These are phyloP conservation scores for Hirudinaria manillensis DNA, from an alignment of 2,888 invertebrate genomes.

Conservation along the genomic window DNA sequence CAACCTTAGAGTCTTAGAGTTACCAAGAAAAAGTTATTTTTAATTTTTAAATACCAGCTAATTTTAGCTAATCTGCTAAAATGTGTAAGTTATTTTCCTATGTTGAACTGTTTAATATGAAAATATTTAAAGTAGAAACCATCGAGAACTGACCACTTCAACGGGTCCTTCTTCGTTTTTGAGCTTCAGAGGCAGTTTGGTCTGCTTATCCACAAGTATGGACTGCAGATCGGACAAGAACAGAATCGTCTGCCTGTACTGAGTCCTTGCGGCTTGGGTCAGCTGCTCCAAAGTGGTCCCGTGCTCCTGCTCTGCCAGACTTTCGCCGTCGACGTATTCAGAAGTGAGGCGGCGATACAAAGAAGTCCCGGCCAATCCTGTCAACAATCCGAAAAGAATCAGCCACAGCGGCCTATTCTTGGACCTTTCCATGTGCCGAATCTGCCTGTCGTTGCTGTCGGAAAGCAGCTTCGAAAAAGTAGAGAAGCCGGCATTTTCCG, in stretches of 20 bases:
- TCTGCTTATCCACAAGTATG: not conserved
- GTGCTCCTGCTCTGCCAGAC: not conserved
- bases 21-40: no score
- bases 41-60: no score
- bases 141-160: no score
- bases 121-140: no score
- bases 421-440: not conserved
- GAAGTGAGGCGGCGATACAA: not conserved
- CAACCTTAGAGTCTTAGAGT: no score
- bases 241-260: not conserved
- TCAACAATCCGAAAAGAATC: not conserved
- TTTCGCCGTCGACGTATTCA: not conserved
- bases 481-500: not conserved
- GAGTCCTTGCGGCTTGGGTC: not conserved
- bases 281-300: not conserved
- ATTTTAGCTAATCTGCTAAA: no score
- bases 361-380: not conserved
- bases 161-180: no score
- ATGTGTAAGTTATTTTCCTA: no score
- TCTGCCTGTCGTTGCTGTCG: not conserved
- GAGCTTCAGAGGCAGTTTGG: not conserved
- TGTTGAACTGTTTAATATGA: no score
- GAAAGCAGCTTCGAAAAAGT: not conserved
- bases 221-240: not conserved
- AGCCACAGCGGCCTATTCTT: not conserved